Evolutionary conservation across 2,888 invertebrate genomes (phyloP), one percentile per base, ranked within the genome.

Genomic region (Cylloceria caligata): DNA sequence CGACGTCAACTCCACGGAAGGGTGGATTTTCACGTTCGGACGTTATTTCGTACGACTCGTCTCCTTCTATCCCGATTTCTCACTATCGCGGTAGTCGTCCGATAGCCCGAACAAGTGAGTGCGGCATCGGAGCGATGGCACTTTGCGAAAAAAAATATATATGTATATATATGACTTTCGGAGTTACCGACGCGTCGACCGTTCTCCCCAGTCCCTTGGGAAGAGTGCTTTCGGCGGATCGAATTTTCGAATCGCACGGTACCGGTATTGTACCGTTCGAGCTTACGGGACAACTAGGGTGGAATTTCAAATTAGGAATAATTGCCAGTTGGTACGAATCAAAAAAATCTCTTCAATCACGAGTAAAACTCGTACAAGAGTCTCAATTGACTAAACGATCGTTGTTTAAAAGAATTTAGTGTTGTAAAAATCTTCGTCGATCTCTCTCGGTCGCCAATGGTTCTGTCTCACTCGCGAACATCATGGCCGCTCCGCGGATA

Each of bases 211-310:
- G 9, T 34, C 36, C 60, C 36, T 36, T 1, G 9, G 77, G 52
- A 42, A 62, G 7, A 36, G 42, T 27, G 69, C 77, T 77, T 71
- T 64, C 52, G 27, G 75, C 47, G 24, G 47, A 76, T 76, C 60
- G 69, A 64, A 60, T 52, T 69, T 75, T 68, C 67, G 52, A 52
- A 69, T 69, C 55, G 39, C 6, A 3, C 55, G 13, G 27, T 36
- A 57, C 42, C 55, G 7, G 30, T 55, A 57, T 55, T 30, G 55
- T 27, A 60, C 60, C 9, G 34, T 60, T 7, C 11, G 16, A 6
- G 34, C 16, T 60, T 3, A 16, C 19, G 60, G 60, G 27, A 60
- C 55, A 16, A 6, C 60, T 16, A 60, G 52, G 52, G 60, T n/a
- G 49, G 60, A 67, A 57, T 79, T 78, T 39, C 16, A 42, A 47